Percentiles rank a stretch among this genome's conserved stretches.
Conservation (phyloP, 2,888 invertebrate genomes). For the Linnaemya tessellans region DNA sequence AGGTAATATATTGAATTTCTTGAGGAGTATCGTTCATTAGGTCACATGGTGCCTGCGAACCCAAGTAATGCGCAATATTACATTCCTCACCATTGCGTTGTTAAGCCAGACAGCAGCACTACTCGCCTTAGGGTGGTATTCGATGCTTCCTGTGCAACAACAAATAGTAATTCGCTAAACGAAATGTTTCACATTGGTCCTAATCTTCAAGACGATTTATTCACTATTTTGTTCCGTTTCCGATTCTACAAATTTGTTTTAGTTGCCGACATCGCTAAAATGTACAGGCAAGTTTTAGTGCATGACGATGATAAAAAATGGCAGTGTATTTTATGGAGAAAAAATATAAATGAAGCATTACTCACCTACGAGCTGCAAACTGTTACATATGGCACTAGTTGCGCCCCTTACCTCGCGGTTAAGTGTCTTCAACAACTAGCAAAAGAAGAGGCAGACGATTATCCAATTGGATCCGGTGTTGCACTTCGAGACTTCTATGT, state of each 20-base stretch:
- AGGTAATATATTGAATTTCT: constrained; percentile 24
- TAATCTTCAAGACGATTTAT: too few species aligned
- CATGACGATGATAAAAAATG: constrained; percentile 41
- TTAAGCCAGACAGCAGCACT: too few species aligned
- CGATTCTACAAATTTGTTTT: too few species aligned
- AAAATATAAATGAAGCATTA: not conserved
- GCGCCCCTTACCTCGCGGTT: constrained; percentile 59
- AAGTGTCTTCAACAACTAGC: constrained; percentile 38
- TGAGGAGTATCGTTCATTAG: too few species aligned
- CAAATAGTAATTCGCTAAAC: too few species aligned
- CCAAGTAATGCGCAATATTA: not conserved
- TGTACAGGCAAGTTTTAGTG: constrained; percentile 66
- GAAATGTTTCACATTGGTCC: too few species aligned
- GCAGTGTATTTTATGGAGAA: constrained; percentile 68
- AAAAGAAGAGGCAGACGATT: constrained; percentile 52
- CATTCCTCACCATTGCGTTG: constrained; percentile 42
- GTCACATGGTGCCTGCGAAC: constrained; percentile 10
- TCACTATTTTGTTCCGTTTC: too few species aligned
- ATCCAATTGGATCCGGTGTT: constrained; percentile 66
- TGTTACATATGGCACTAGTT: constrained; percentile 63
- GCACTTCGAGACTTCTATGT: constrained; percentile 71
- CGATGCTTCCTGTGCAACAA: too few species aligned
- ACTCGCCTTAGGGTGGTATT: too few species aligned
- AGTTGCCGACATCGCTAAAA: constrained; percentile 70
- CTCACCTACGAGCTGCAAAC: constrained; percentile 25